Base-by-base conservation (phyloP, 2,888 invertebrate species). In the Galerucella nymphaeae region DNA sequence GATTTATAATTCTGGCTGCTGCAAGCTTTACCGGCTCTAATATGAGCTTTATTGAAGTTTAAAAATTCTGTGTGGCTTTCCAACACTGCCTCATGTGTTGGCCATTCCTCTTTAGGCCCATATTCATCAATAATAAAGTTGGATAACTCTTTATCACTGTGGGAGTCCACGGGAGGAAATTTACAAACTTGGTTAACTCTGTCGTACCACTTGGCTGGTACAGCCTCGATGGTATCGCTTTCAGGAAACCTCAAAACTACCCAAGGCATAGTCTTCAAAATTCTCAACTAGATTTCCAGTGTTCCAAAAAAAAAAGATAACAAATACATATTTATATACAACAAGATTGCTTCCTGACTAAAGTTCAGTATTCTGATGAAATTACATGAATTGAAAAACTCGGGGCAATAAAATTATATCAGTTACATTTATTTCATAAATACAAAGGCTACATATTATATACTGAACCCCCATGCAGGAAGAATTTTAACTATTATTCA, bases 51-150 rank as follows among this genome's bases (percentile, higher is more conserved):
- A 5, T 45, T 45, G 5, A 13, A 45, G 45, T 45, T 2, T 13
- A 45, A 45, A 45, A 45, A 45, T 45, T 45, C 45, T 45, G 45
- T 45, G 45, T 45, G 45, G 45, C 45, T 45, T 45, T 45, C 45
- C 45, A 45, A 45, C 13, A 13, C 14, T 45, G 45, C 45, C 42
- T 42, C 42, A 45, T 45, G 45, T 45, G 45, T 13, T 38, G 45
- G 45, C 45, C 45, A 45, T 45, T 45, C 45, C 45, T 45, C 45
- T 45, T 4, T 45, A 5, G 13, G 42, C 13, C 42, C 42, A 13
- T 45, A 45, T 4, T 45, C 11, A 13, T 13, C 42, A 45, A 45
- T 45, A 45, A 13, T 45, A 13, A 45, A 45, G 42, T 45, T 45
- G 42, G 42, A 45, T 45, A 45, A 1, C 13, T 45, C 13, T 45